Base-by-base conservation (phyloP, 2,888 invertebrate genomes). In the Agriopis marginaria region DNA sequence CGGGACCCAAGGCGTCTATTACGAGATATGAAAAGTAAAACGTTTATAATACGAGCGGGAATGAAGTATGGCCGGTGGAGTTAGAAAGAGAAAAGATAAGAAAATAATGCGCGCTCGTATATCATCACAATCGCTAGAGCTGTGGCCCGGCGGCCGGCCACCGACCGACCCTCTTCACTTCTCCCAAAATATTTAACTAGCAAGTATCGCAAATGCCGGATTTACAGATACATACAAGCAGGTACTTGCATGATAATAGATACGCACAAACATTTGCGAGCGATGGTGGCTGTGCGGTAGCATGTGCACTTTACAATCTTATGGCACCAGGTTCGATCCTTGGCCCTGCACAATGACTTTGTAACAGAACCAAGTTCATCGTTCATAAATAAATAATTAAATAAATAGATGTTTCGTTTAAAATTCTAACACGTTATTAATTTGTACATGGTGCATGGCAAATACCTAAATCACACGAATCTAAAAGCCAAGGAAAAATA, bases 81-180 rank as follows among this genome's bases (percentile, higher is more conserved):
- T 90, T 91, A 93, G 92, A 91, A 90, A 91, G 90, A 91, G 91
- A 91, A 89, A 90, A 92, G 94, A 94, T 93, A 93, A 93, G 94
- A 92, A 93, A 92, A 93, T 93, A 94, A 94, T 93, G 89, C 93
- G 85, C 89, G 86, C 86, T 86, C 92, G 92, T 94, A 94, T 93
- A 93, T 94, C 93, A 94, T 93, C 88, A 86, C 90, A 93, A 93
- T 92, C 93, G 90, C 92, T 86, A 89, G 88, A 92, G 92, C 90
- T 92, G 90, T 87, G 87, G 86, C 85, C 82, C 77, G 85, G 82
- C 86, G 85, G 82, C 86, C 86, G 87, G 86, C 88, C 88, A 88
- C 80, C 85, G 89, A 88, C 80, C 85, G 89, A 92, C 93, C 93
- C 92, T 92, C 86, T 87, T 93, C 89, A 92, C 80, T 81, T 85